Base-by-base conservation (phyloP, 2,888 invertebrate species). In the Ornithoptera priamus region DNA sequence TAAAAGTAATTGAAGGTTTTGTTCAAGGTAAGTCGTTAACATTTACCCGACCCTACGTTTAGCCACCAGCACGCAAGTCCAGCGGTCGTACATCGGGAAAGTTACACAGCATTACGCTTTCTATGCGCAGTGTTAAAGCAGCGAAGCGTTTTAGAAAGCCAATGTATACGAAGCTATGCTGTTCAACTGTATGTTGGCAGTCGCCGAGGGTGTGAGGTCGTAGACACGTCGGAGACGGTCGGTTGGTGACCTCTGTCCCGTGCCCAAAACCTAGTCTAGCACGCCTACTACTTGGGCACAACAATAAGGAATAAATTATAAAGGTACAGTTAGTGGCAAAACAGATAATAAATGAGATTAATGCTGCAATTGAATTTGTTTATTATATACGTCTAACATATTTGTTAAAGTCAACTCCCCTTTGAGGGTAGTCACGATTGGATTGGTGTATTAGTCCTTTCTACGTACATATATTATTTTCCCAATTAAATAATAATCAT, bases 161-260 rank as follows among this genome's bases (percentile, higher is more conserved):
- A 76, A 83, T 87, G 86, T 77, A 84, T 72, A 74, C 62, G 74
- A 70, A 77, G 78, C 75, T 75, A 71, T 71, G 58, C 68, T 71
- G 67, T 69, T 71, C 72, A 65, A 66, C 67, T 63, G 68, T 71
- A 72, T 42, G 53, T 67, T 71, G 69, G 72, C 72, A 53, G 75
- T 72, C 75, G 74, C 71, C 15, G 71, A 73, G 75, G 72, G 42
- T n/a, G 67, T 24, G 62, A 79, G 79, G 76, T 81, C 78, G 83
- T 82, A 89, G 90, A 89, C 89, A 83, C 79, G 77, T 76, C 77
- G 82, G 81, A 89, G 88, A 88, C 88, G 80, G 75, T 70, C 74
- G 77, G 68, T 86, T 85, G 77, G 84, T 81, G 75, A 85, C 82
- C 85, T 88, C 70, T 72, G 71, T 83, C 85, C 81, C 84, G 83